A percentile compares a stretch with the other conserved stretches of the same genome.
These are phyloP conservation scores for Stratiomys singularior DNA, from an alignment of 2,888 invertebrate genomes.

Conservation along the genomic window DNA sequence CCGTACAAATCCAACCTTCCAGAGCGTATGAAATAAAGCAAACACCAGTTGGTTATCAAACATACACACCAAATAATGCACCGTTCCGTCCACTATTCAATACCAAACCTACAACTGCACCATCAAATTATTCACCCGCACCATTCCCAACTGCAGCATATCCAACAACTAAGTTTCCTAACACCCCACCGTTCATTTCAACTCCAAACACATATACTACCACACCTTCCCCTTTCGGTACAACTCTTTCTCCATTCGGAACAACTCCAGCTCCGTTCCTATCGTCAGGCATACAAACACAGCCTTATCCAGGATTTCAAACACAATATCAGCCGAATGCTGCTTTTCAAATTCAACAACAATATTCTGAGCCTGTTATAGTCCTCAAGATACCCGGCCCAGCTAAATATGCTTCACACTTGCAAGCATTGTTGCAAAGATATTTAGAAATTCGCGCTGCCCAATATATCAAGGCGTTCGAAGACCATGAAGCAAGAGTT, in stretches of 20 bases:
- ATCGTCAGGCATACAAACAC: conserved; percentile 11
- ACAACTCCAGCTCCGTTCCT: background rate
- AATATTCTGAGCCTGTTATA: conserved; percentile 62
- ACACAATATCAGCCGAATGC: conserved; percentile 53
- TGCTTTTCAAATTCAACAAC: conserved; percentile 42
- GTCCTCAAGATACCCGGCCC: conserved; percentile 64
- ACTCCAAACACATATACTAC: background rate
- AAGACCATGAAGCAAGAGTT: conserved; percentile 62
- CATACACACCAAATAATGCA: conserved; percentile 18
- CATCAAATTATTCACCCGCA: background rate
- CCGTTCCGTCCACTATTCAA: conserved; percentile 38
- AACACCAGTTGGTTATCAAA: conserved; percentile 39
- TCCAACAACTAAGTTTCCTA: conserved; percentile 41
- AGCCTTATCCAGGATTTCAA: conserved; percentile 30
- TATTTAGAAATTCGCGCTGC: conserved; percentile 64
- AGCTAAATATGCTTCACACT: conserved; percentile 63
- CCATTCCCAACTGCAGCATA: conserved; percentile 21
- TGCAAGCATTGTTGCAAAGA: conserved; percentile 63
- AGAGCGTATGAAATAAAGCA: conserved; percentile 66
- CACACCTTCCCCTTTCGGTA: background rate
- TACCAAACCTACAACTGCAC: conserved; percentile 1
- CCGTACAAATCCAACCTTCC: conserved; percentile 67
- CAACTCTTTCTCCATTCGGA: conserved; percentile 22
- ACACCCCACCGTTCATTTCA: conserved; percentile 41
- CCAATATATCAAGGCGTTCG: conserved; percentile 62